Base-by-base conservation (phyloP, 2,113 vertebrate genomes). In the Microcebus jonahi region DNA sequence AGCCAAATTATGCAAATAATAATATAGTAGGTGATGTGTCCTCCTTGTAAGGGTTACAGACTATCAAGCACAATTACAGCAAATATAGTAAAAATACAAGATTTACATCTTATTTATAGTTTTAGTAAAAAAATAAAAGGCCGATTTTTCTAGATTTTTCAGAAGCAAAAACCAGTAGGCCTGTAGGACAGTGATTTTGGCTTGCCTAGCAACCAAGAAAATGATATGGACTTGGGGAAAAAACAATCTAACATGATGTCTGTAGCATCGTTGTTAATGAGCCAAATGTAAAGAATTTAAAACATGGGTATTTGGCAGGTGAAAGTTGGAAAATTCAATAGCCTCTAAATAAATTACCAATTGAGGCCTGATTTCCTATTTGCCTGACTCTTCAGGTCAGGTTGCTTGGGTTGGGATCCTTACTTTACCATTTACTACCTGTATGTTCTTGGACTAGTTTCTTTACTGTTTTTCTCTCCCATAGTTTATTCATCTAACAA, bases 401-500 rank as follows among this genome's bases (percentile, higher is more conserved):
- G 71, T 80, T 92, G 15, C 70, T 94, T 94, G 31, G 13, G 2
- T 84, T 77, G 95, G 29, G 84, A 61, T 92, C 17, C 71, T 79
- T 6, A 67, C 21, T 81, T 12, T 89, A 23, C 31, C 53, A 34
- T 95, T 87, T 97, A 61, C 27, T 86, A 57, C 59, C 21, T 79
- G 8, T 89, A 8, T 97, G 67, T 77, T 39, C 42, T 88, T 92
- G 68, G 65, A 63, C 67, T 84, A 31, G 50, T 67, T 87, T 88
- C 27, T 80, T 76, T 85, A 29, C 73, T 70, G 29, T 67, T 92
- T 93, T 27, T 94, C 6, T 94, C 34, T 91, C 34, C 55, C 39
- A 68, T 94, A 61, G 27, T 93, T 94, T 85, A 83, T 91, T 95
- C 55, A 53, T 84, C 23, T 92, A 31, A 82, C 55, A 90, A 76